Evolutionary conservation across 2,888 invertebrate species (phyloP).

Genomic region (Drosophila conformis): DNA sequence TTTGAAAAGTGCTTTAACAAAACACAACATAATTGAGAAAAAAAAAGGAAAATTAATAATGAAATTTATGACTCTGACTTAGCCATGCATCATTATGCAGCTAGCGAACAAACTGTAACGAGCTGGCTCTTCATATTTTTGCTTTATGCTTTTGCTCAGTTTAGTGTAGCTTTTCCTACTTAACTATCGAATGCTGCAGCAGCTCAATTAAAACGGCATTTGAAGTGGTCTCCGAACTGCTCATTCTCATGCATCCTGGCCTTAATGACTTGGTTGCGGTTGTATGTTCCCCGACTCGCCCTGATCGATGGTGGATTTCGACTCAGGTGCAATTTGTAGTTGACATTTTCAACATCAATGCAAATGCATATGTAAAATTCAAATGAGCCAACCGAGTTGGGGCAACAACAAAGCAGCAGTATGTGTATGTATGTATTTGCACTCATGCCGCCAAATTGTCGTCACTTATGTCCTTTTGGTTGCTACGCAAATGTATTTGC

Average conservation of each 20-base stretch:
- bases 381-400: conserved; percentile 42
- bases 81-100: conserved; percentile 32
- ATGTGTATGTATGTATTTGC: conserved; percentile 23
- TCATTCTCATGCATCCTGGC: conserved; percentile 8
- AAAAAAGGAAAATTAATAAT: too few relatives aligned
- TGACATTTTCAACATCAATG: conserved; percentile 31
- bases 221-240: conserved; percentile 46
- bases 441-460: conserved; percentile 72
- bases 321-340: conserved; percentile 42
- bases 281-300: conserved; percentile 16
- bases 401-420: conserved; percentile 18
- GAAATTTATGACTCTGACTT: background rate
- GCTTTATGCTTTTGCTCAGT: conserved; percentile 3
- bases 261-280: conserved; percentile 56
- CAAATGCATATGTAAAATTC: conserved; percentile 55
- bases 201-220: conserved; percentile 71
- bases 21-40: background rate
- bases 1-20: background rate
- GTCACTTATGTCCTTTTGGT: conserved; percentile 70
- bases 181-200: conserved; percentile 45
- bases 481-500: conserved; percentile 71
- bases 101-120: conserved; percentile 9
- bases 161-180: conserved; percentile 13
- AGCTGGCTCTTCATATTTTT: conserved; percentile 10
- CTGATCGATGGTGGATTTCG: conserved; percentile 53